Percentiles rank a stretch among this genome's conserved stretches.
Conservation (phyloP, 1,140 invertebrate species). For the Pectinophora gossypiella region DNA sequence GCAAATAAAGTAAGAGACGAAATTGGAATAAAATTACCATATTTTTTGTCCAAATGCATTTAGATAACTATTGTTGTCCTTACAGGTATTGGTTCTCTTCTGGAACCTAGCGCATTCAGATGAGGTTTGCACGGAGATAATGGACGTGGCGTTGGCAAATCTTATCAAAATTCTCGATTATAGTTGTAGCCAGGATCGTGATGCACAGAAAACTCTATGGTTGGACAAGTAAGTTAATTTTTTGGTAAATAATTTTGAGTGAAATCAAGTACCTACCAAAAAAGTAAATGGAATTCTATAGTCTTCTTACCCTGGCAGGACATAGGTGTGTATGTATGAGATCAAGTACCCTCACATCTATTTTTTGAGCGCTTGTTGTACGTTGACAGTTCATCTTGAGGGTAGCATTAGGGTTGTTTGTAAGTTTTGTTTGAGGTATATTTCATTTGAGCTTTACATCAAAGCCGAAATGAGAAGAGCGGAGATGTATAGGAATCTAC, state of each 20-base stretch:
- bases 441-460: too few relatives aligned
- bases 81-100: slow-evolving; percentile 93
- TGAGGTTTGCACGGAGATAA: slow-evolving; percentile 97
- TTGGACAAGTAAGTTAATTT: slow-evolving; percentile 85
- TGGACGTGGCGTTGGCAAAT: slow-evolving; percentile 96
- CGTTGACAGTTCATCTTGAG: too few relatives aligned
- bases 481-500: too few relatives aligned
- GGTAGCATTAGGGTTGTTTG: too few relatives aligned
- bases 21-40: background rate
- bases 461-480: too few relatives aligned
- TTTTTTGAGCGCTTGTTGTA: too few relatives aligned
- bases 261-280: background rate
- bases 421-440: too few relatives aligned
- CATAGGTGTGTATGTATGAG: background rate
- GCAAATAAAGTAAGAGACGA: slow-evolving; percentile 88
- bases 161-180: slow-evolving; percentile 99
- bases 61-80: slow-evolving; percentile 11
- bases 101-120: slow-evolving; percentile 98
- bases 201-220: slow-evolving; percentile 97
- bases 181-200: slow-evolving; percentile 96
- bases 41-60: background rate
- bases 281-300: background rate
- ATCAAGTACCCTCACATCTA: too few relatives aligned
- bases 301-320: too few relatives aligned
- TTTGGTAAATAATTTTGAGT: too few relatives aligned